Conservation (phyloP, 2,888 invertebrate genomes). For the Leucophenga montana region DNA sequence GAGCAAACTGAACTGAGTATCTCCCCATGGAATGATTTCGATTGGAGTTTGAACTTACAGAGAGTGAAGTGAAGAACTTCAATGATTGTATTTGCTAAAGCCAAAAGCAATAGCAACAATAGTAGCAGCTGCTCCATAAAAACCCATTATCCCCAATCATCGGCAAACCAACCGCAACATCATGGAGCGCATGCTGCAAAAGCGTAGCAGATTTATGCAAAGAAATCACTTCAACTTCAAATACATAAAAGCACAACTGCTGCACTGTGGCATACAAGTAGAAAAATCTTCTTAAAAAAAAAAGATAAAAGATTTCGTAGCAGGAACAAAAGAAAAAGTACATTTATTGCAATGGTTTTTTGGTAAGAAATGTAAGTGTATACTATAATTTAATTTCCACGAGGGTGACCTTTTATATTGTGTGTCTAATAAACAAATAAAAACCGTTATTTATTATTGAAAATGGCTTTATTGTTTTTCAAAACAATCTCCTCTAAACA, state of each 20-base stretch:
- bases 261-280: background rate
- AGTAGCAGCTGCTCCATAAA: constrained; percentile 62
- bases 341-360: too few species aligned
- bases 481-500: too few species aligned
- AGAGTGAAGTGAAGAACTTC: too few species aligned
- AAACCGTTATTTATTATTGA: too few species aligned
- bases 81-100: too few species aligned
- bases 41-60: background rate
- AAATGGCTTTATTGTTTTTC: too few species aligned
- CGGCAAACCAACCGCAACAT: constrained; percentile 46
- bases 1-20: background rate
- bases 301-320: background rate
- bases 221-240: constrained; percentile 66
- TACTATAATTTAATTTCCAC: too few species aligned
- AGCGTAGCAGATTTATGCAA: constrained; percentile 54
- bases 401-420: too few species aligned
- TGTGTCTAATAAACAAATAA: too few species aligned
- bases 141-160: constrained; percentile 65
- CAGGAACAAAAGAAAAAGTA: too few species aligned
- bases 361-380: too few species aligned
- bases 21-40: too few species aligned
- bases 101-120: constrained; percentile 39
- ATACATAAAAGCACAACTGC: constrained; percentile 30
- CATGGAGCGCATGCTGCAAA: constrained; percentile 30
- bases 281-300: background rate